Evolutionary conservation across 2,888 invertebrate species (phyloP), one percentile per base, ranked within the genome.

Genomic region (Aspidiotus destructor): DNA sequence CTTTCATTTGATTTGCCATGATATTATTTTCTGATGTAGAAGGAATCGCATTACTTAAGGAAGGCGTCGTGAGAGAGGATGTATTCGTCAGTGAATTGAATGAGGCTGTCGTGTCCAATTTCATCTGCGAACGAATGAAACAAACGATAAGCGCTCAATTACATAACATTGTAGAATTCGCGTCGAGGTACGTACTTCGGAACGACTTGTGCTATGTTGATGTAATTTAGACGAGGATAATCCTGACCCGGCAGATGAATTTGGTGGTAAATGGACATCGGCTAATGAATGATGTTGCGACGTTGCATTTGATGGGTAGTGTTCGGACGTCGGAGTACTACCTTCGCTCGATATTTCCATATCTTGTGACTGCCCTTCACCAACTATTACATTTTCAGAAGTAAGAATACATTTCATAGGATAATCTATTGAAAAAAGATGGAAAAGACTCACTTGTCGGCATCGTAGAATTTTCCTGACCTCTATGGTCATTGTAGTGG

Each of bases 281-380:
- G 63, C 61, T 17, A 48, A 68, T 53, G 53, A 60, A 60, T 69
- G 71, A 62, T 71, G 70, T 68, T 77, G 75, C 79, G 75, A 77
- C 76, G 78, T 87, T 87, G 53, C 52, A 15, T 54, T 55, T 40
- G 71, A 57, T 48, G 70, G 40, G 44, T 63, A 69, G 72, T 87
- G 85, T 79, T 91, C 91, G 41, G 90, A 90, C 69, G 90, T 86
- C 53, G 91, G 91, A 71, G 91, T 92, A 76, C 91, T 92, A 76
- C 90, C 86, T 73, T 89, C 90, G 15, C 92, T 92, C 70, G 93
- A 94, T 76, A 94, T 93, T 76, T 95, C 94, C 93, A 94, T 93
- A 76, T 94, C 94, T 78, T 92, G 89, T 72, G 83, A 78, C 75
- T 80, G 80, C 60, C 79, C 78, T 73, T 81, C 81, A 69, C 72